Base-by-base conservation (phyloP, 1,140 invertebrate genomes). In the Cotesia vestalis region DNA sequence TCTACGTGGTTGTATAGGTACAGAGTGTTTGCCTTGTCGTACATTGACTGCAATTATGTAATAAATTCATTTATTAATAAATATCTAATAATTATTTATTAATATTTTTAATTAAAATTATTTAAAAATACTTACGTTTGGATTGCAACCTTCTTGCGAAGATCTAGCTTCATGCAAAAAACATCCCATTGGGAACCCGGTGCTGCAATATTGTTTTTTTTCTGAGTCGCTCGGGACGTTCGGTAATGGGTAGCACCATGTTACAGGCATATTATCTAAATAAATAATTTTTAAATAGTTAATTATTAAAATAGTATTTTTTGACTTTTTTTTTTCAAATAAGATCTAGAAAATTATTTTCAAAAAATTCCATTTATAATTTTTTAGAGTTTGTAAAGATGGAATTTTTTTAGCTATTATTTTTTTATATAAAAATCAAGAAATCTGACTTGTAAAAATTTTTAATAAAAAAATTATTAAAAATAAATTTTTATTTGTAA, bases 181-280 rank as follows among this genome's bases (percentile, higher is more conserved):
- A 84, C 98, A 99, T n/a, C 98, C 98, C 92, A 99, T 97, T 0
- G 97, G 97, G 83, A 99, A 99, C 40, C 98, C 97, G 70, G 94
- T 96, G 59, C 93, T 95, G 83, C 98, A 99, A 87, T 95, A 94
- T 78, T 27, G 27, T 27, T 94, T 91, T 82, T 91, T 89, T 72
- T 66, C 46, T 11, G 40, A 27, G 4, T 89, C 91, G 82, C 92
- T 90, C 75, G 96, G 94, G 20, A 92, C 91, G 82, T 92, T 90
- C 75, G 96, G 94, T 20, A 92, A 88, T 71, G 90, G 86, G 84
- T 98, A 99, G 85, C 98, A 99, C 94, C 95, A 99, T 0, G 94
- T 95, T 1, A 95, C 93, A 40, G 97, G 98, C 97, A 99, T 98
- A 81, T 99, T 99, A 87, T 99, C 94, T 89, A 72, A 35, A 81